Evolutionary conservation across 2,888 invertebrate species (phyloP).

Genomic region (Agonopterix alstromeriana): DNA sequence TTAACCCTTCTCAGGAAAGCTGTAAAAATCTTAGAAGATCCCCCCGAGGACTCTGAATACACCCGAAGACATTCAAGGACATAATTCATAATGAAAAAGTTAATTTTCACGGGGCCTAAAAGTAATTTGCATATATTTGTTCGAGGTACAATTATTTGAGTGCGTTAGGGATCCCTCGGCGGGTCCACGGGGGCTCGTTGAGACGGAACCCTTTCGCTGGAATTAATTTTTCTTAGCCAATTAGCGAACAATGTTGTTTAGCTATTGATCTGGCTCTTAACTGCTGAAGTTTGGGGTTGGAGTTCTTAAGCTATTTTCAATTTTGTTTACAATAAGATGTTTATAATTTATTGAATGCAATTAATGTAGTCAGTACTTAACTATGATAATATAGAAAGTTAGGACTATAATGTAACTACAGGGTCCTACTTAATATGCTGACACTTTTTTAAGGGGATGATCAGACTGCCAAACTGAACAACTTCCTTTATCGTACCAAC

Average conservation of each 20-base stretch:
- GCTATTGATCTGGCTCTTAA: conserved; percentile 35
- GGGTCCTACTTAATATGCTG: too few species aligned
- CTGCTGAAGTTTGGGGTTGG: neutral
- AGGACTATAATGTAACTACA: too few species aligned
- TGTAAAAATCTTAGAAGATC: conserved; percentile 68
- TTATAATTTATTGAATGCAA: too few species aligned
- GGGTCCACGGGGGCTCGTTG: conserved; percentile 59
- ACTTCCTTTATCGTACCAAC: too few species aligned
- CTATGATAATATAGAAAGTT: too few species aligned
- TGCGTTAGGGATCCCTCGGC: conserved; percentile 39
- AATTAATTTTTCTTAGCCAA: conserved; percentile 75
- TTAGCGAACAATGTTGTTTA: conserved; percentile 57
- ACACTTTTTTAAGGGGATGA: too few species aligned
- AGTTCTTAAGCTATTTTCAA: too few species aligned
- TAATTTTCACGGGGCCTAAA: conserved; percentile 63
- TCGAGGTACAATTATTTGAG: conserved; percentile 64
- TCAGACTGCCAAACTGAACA: too few species aligned
- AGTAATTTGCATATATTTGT: conserved; percentile 72
- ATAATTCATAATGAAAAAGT: conserved; percentile 77
- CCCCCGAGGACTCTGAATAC: conserved; percentile 49
- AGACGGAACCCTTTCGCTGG: conserved; percentile 55
- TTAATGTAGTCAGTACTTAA: too few species aligned
- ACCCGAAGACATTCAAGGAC: conserved; percentile 62
- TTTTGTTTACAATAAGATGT: too few species aligned
- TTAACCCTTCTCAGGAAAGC: conserved; percentile 26